These are phyloP conservation scores for Dinothrombium tinctorium DNA, from an alignment of 1,140 invertebrate genomes.

Conservation along the genomic window DNA sequence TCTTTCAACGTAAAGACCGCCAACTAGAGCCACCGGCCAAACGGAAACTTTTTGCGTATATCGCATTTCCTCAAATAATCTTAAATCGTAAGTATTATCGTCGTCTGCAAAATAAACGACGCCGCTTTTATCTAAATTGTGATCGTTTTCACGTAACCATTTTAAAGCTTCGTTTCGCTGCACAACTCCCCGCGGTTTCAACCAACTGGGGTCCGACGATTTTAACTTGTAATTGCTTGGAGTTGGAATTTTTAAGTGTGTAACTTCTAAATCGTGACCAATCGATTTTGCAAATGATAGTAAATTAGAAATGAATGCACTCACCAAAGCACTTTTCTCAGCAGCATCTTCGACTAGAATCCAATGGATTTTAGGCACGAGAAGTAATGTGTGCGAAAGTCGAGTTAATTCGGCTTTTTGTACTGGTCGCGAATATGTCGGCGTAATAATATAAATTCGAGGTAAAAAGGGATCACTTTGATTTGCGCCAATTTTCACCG, in stretches of 20 bases:
- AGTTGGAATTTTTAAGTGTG: conserved; percentile 50
- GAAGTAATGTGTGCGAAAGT: conserved; percentile 62
- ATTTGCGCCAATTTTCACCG: no score
- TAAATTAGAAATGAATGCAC: conserved; percentile 46
- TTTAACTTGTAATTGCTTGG: conserved; percentile 40
- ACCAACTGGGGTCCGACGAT: conserved; percentile 50
- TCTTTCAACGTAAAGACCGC: conserved; percentile 51
- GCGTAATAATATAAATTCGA: conserved; percentile 77
- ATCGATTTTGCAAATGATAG: conserved; percentile 23
- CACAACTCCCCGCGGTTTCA: conserved; percentile 72
- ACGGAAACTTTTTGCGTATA: conserved; percentile 66
- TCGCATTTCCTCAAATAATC: conserved; percentile 71
- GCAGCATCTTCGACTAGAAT: conserved; percentile 73
- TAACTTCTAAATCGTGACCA: conserved; percentile 19
- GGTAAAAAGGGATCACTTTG: no score
- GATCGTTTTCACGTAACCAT: conserved; percentile 50
- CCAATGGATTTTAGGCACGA: conserved; percentile 80
- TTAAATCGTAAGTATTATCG: conserved; percentile 79
- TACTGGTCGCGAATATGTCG: conserved; percentile 61
- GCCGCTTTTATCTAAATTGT: conserved; percentile 32
- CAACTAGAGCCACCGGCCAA: conserved; percentile 90
- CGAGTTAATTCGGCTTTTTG: conserved; percentile 87
- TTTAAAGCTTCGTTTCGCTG: conserved; percentile 70
- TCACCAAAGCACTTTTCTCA: conserved; percentile 47
- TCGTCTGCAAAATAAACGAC: conserved; percentile 96